These are phyloP conservation scores for Mesitornis unicolor DNA, from an alignment of 2,113 vertebrate species.

Conservation along the genomic window DNA sequence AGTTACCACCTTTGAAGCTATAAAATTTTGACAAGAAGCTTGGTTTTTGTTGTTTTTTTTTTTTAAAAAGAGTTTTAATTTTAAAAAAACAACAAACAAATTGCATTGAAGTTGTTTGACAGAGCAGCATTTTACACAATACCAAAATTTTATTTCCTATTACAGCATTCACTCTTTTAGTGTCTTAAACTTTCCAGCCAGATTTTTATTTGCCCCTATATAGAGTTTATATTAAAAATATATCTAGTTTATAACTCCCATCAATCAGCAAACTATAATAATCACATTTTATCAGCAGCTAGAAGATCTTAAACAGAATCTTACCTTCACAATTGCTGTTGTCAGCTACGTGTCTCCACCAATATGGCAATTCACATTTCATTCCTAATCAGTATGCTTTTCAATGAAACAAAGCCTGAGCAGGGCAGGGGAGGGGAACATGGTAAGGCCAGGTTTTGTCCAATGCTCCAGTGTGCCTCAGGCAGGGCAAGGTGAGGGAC, in stretches of 20 bases:
- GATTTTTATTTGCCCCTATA: not conserved
- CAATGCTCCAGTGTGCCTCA: rapidly evolving
- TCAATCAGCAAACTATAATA: not conserved
- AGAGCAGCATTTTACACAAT: not conserved
- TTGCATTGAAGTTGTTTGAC: rapidly evolving
- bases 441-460: too few species aligned
- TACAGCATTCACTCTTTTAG: not conserved
- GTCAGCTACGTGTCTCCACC: rapidly evolving
- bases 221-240: not conserved
- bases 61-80: too few species aligned
- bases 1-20: not conserved
- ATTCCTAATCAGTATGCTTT: not conserved
- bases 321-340: rapidly evolving
- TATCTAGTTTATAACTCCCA: not conserved
- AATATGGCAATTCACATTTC: not conserved
- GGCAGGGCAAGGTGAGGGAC: not conserved
- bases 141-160: not conserved
- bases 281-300: not conserved
- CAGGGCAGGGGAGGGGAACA: rapidly evolving
- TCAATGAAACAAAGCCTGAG: not conserved
- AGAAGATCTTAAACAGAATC: not conserved
- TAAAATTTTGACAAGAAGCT: not conserved
- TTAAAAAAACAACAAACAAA: too few species aligned
- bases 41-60: not conserved
- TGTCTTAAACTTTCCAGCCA: not conserved